Evolutionary conservation across 2,888 invertebrate species (phyloP), one percentile per base, ranked within the genome.

Genomic region (Agapostemon virescens): DNA sequence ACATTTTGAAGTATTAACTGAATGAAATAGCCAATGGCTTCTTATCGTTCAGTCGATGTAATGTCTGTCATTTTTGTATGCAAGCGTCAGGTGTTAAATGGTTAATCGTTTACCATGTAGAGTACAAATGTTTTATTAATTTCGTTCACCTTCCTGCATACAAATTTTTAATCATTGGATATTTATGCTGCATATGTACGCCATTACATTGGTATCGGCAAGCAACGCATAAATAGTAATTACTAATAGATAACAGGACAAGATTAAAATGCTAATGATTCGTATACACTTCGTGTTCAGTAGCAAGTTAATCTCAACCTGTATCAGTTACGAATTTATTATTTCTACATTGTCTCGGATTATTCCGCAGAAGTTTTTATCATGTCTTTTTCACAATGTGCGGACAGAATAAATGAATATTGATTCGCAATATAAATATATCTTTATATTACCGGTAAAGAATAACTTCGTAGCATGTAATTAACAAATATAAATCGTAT

Each of bases 401-500:
- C 33, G 33, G 9, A 3, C 33, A 9, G 61, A 61, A 61, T 61
- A 61, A 61, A 61, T 61, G 30, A 30, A 61, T 61, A 61, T 20
- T 20, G 30, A 61, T 61, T 20, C 1, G 30, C 20, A 1, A 61
- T 33, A 61, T 20, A 61, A 61, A 33, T 33, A 26, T 13, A 55
- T 23, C 52, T 55, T 55, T 55, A 55, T 26, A 20, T 20, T 61
- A 20, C 20, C 7, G 33, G 20, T 20, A 26, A 20, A 30, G 30
- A n/a, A 15, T 63, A 36, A n/a, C 36, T 36, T n/a, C 36, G 33
- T 13, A n/a, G 20, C 36, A 20, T 63, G 20, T 36, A 33, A 63
- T 63, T 63, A 63, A 63, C 20, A 63, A 63, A 63, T 36, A 36
- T 63, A 63, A 63, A 63, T 36, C n/a, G 15, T 17, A 30, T 58